A percentile compares a stretch with the other conserved stretches of the same genome.
phyloP scores from a whole-genome alignment of 1,140 invertebrate species.

The Pachyrhynchus sulphureomaculatus region DNA sequence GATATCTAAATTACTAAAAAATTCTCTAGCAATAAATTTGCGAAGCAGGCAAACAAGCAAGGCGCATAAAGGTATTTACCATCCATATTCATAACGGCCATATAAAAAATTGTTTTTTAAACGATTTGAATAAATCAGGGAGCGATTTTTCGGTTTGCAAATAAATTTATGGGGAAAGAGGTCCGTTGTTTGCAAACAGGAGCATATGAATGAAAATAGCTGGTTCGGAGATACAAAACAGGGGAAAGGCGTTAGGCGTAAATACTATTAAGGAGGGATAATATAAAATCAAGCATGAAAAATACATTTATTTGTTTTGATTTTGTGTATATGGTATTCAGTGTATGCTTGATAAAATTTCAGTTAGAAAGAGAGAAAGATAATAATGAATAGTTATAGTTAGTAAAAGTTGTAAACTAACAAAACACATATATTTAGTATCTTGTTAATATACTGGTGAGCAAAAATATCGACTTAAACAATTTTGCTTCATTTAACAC shows the following conservation, averaged over 20 bases:
- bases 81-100: slow-evolving; percentile 5
- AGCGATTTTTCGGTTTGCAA: slow-evolving; percentile 27
- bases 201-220: slow-evolving; percentile 30
- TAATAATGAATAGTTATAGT: too few relatives aligned
- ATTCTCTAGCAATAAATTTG: not conserved
- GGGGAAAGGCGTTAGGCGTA: slow-evolving; percentile 25
- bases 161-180: slow-evolving; percentile 28
- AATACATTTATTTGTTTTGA: not conserved
- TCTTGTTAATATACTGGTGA: too few relatives aligned
- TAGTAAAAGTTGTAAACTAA: too few relatives aligned
- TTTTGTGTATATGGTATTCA: too few relatives aligned
- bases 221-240: slow-evolving; percentile 20
- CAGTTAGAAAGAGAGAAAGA: too few relatives aligned
- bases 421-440: too few relatives aligned
- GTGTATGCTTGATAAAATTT: too few relatives aligned
- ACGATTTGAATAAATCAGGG: slow-evolving; percentile 30
- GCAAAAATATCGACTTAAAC: too few relatives aligned
- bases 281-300: slow-evolving; percentile 23
- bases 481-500: too few relatives aligned
- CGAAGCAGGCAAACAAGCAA: not conserved
- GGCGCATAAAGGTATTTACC: not conserved
- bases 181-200: slow-evolving; percentile 26
- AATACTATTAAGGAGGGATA: slow-evolving; percentile 17
- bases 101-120: slow-evolving; percentile 28
- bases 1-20: too few relatives aligned